Evolutionary conservation across 1,140 invertebrate genomes (phyloP).

Genomic region (Zaprionus davidi): DNA sequence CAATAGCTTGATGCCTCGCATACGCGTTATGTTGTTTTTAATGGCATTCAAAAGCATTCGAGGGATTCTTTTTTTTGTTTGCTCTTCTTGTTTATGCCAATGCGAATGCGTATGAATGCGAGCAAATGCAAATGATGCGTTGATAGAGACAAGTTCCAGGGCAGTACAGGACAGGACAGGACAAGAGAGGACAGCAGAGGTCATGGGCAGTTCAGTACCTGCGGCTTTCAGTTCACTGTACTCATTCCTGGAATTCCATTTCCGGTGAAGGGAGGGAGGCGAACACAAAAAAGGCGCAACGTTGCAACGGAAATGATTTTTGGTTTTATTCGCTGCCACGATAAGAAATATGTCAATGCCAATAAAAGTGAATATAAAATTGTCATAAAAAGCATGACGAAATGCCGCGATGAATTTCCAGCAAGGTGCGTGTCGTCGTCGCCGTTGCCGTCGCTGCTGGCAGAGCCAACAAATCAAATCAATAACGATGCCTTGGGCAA

Average conservation of each 20-base stretch:
- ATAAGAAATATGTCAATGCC: slow-evolving; percentile 64
- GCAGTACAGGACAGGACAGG: neutral
- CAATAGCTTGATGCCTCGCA: slow-evolving; percentile 24
- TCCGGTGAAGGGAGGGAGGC: neutral
- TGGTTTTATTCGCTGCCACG: slow-evolving; percentile 49
- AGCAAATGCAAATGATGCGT: slow-evolving; percentile 45
- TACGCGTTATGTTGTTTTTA: slow-evolving; percentile 32
- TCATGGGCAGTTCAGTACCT: slow-evolving; percentile 1
- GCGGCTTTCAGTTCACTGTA: slow-evolving; percentile 7
- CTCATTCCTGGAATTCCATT: slow-evolving; percentile 19
- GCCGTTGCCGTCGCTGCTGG: neutral
- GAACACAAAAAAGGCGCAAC: slow-evolving; percentile 31
- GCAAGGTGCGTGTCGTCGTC: slow-evolving; percentile 45
- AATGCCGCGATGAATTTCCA: slow-evolving; percentile 37
- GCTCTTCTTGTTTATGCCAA: slow-evolving; percentile 13
- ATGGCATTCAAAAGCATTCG: slow-evolving; percentile 32
- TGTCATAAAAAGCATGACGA: slow-evolving; percentile 55
- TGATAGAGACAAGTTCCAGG: slow-evolving; percentile 12
- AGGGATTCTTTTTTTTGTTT: neutral
- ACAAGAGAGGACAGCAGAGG: neutral
- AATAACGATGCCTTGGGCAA: slow-evolving; percentile 44
- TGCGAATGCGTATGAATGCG: slow-evolving; percentile 27
- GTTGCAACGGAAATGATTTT: slow-evolving; percentile 53
- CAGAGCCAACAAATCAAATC: slow-evolving; percentile 53
- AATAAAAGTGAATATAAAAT: slow-evolving; percentile 64